Evolutionary conservation across 1,140 invertebrate genomes (phyloP).

Genomic region (Octopus sinensis): DNA sequence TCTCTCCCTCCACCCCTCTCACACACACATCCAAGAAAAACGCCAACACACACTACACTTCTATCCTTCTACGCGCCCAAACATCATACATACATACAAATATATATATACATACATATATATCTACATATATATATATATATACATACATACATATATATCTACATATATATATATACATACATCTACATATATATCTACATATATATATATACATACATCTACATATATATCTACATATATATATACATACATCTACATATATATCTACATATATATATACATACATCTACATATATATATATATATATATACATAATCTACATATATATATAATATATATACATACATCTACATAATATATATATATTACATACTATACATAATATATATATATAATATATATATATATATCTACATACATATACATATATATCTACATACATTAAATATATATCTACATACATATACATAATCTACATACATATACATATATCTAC

Average conservation of each 20-base stretch:
- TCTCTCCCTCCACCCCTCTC: no score
- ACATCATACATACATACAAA: background rate
- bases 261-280: background rate
- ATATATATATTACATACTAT: background rate
- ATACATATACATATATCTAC: background rate
- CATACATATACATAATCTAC: background rate
- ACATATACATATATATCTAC: background rate
- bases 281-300: background rate
- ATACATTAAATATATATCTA: background rate
- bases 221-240: background rate
- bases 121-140: background rate
- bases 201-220: background rate
- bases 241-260: background rate
- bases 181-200: background rate
- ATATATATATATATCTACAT: background rate
- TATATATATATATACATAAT: background rate
- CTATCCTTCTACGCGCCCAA: background rate
- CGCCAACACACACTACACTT: background rate
- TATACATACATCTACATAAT: background rate
- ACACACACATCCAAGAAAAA: background rate
- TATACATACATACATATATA: background rate
- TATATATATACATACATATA: background rate
- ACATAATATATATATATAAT: slow-evolving; percentile 4
- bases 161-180: background rate
- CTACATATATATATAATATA: background rate